Percentiles rank a stretch among this genome's conserved stretches.
Conservation (phyloP, 2,113 vertebrate genomes). For the Meles meles region DNA sequence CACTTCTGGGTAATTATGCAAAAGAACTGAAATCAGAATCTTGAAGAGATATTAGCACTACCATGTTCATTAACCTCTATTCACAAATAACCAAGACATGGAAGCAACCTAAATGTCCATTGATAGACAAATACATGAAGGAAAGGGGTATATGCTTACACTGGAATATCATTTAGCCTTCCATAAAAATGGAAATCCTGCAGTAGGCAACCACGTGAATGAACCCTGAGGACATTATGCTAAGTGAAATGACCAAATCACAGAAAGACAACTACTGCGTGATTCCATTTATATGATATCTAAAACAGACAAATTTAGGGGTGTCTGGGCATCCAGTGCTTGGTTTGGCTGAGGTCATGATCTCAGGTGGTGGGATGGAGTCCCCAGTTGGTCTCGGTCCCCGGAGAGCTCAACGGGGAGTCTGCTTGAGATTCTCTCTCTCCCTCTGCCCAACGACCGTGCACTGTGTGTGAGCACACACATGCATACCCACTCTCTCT, state of each 20-base stretch:
- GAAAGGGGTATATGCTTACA: not conserved
- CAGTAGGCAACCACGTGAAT: not conserved
- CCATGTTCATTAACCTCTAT: not conserved
- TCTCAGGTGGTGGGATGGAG: not conserved
- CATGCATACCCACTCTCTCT: not conserved
- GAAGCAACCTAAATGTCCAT: not conserved
- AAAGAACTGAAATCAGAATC: not conserved
- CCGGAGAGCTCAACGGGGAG: not conserved
- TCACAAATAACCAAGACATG: not conserved
- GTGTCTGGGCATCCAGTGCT: not conserved
- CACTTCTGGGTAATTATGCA: not conserved
- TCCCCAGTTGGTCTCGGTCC: not conserved
- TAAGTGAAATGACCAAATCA: not conserved
- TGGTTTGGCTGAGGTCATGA: not conserved
- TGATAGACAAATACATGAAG: not conserved
- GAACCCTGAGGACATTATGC: not conserved
- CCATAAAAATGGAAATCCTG: not conserved
- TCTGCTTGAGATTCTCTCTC: not conserved
- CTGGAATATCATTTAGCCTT: not conserved
- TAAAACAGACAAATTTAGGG: not conserved
- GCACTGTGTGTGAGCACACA: not conserved
- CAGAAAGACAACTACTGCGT: not conserved
- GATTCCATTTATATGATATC: not conserved
- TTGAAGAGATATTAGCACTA: not conserved
- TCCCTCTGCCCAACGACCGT: not conserved